Evolutionary conservation across 2,888 invertebrate species (phyloP).

Genomic region (Macrosiphum euphorbiae): DNA sequence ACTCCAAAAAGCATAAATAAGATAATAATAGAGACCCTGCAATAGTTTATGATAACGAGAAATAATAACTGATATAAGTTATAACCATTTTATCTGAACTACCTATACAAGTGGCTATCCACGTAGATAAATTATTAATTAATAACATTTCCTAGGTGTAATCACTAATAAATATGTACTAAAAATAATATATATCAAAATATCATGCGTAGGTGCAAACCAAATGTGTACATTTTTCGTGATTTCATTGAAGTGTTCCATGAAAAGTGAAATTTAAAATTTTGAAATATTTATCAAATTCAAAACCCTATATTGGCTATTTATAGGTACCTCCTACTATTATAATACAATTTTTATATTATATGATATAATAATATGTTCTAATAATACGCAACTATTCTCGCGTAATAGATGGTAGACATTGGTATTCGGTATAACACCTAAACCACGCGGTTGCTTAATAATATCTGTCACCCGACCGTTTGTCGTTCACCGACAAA

Average conservation of each 20-base stretch:
- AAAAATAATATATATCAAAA: background rate
- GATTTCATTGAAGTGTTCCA: background rate
- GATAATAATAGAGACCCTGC: background rate
- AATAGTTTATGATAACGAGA: background rate
- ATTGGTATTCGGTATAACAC: background rate
- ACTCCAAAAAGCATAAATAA: background rate
- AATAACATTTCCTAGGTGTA: background rate
- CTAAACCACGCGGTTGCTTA: background rate
- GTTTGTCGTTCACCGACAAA: constrained; percentile 15
- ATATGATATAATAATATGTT: background rate
- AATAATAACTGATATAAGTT: background rate
- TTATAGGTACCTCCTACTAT: background rate
- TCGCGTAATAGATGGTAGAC: background rate
- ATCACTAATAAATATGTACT: background rate
- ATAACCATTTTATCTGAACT: background rate
- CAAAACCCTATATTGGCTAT: background rate
- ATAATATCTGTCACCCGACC: background rate
- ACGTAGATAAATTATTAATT: background rate
- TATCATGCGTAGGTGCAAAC: too few relatives aligned
- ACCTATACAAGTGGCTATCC: background rate
- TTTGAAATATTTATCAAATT: background rate
- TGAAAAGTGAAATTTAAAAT: background rate
- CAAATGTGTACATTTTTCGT: background rate
- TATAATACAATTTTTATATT: background rate
- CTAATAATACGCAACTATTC: background rate